Conservation (phyloP, 2,113 vertebrate species). For the Noctilio leporinus region DNA sequence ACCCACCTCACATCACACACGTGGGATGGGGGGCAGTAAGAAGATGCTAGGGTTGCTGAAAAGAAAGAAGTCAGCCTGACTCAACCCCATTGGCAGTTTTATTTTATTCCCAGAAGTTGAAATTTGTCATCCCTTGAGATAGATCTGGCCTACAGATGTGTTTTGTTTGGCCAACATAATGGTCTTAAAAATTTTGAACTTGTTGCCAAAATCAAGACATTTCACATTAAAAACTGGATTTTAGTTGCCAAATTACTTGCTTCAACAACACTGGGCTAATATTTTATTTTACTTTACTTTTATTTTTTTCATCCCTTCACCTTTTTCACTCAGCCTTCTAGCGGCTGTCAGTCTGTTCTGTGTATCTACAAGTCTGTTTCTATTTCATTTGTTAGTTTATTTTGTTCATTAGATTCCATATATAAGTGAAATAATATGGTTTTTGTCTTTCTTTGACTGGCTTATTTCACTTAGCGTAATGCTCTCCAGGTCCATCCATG, state of each 20-base stretch:
- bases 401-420: neutral
- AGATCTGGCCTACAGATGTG: neutral
- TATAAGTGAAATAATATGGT: neutral
- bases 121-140: neutral
- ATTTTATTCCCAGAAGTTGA: neutral
- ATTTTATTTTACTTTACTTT: neutral
- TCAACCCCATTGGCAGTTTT: neutral
- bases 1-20: neutral
- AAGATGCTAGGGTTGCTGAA: neutral
- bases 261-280: neutral
- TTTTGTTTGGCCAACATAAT: conserved; percentile 20
- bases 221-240: neutral
- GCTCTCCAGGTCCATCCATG: neutral
- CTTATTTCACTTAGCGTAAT: neutral
- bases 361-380: neutral
- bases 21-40: neutral
- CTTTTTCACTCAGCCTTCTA: neutral
- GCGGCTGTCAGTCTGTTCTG: neutral
- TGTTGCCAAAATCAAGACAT: conserved; percentile 29
- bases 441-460: neutral
- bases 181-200: neutral
- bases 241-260: neutral
- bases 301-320: neutral
- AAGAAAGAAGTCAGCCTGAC: neutral
- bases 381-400: neutral